phyloP scores from a whole-genome alignment of 2,113 vertebrate genomes.

The Lagenorhynchus albirostris region DNA sequence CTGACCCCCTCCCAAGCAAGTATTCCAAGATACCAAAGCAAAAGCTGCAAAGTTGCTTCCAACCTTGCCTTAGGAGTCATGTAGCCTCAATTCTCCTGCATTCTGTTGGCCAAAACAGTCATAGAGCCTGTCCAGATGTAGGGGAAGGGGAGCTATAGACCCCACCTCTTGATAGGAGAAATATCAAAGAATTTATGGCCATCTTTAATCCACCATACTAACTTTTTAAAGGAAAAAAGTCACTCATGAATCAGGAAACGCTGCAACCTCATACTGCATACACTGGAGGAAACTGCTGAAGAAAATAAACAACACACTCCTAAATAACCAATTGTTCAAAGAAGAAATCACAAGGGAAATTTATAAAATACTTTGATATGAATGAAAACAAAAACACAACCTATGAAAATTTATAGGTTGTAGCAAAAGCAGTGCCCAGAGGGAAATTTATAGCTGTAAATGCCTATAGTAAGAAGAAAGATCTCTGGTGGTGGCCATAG shows the following conservation, averaged over 20 bases:
- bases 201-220: neutral
- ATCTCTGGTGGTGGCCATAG: neutral
- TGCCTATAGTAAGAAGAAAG: neutral
- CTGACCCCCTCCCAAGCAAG: neutral
- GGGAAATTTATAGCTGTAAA: neutral
- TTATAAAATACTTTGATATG: neutral
- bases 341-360: neutral
- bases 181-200: neutral
- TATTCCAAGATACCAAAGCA: neutral
- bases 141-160: neutral
- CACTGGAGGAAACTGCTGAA: neutral
- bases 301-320: neutral
- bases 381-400: neutral
- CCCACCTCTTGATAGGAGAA: neutral
- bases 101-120: neutral
- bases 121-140: neutral
- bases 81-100: neutral
- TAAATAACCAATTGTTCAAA: neutral
- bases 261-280: neutral
- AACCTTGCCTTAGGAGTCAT: neutral
- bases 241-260: neutral
- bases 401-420: neutral
- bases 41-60: neutral
- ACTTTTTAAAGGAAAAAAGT: neutral
- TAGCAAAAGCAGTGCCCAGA: neutral